Evolutionary conservation across 2,888 invertebrate species (phyloP).

Genomic region (Philhelius pedissequus): DNA sequence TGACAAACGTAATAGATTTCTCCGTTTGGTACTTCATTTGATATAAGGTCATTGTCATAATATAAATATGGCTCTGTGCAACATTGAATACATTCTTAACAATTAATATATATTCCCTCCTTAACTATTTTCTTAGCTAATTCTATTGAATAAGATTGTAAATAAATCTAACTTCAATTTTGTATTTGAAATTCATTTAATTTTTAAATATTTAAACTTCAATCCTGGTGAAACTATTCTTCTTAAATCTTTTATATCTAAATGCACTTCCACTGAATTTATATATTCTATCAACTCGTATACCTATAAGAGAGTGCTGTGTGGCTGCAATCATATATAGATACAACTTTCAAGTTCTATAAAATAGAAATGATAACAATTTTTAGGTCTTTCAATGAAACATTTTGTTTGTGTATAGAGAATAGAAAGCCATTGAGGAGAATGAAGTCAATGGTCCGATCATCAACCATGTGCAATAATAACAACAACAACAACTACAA

Average conservation of each 20-base stretch:
- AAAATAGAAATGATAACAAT: conserved; percentile 65
- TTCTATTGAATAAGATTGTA: too few relatives aligned
- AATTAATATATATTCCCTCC: too few relatives aligned
- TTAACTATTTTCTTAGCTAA: too few relatives aligned
- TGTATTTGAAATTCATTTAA: too few relatives aligned
- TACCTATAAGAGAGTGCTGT: background rate
- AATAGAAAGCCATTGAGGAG: conserved; percentile 52
- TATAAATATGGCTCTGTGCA: too few relatives aligned
- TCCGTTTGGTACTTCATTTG: too few relatives aligned
- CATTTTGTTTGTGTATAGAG: background rate
- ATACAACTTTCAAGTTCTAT: conserved; percentile 62
- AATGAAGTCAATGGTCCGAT: background rate
- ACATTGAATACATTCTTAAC: too few relatives aligned
- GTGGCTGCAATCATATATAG: background rate
- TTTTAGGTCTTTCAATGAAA: conserved; percentile 60
- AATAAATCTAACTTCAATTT: too few relatives aligned
- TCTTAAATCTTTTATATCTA: background rate
- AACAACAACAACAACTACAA: background rate
- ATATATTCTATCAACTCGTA: background rate
- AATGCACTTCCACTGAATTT: conserved; percentile 1
- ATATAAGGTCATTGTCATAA: too few relatives aligned
- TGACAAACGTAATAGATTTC: too few relatives aligned
- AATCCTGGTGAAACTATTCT: background rate
- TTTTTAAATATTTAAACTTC: too few relatives aligned
- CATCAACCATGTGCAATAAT: conserved; percentile 12